Evolutionary conservation across 2,888 invertebrate species (phyloP), one percentile per base, ranked within the genome.

Genomic region (Chaitophorus viminalis): DNA sequence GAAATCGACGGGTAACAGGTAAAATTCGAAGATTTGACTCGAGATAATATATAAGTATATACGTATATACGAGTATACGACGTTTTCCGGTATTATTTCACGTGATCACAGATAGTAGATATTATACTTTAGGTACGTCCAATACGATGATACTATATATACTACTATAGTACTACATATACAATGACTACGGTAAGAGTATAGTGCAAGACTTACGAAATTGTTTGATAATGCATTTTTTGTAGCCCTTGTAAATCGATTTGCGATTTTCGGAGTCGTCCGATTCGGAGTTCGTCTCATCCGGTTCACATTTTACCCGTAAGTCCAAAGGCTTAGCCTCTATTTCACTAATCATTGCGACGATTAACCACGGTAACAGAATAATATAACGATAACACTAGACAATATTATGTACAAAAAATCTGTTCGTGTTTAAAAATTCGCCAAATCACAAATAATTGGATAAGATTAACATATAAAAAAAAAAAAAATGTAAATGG

Each of bases 191-290:
- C 46, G 31, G 21, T 29, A 68, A 29, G 14, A 3, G 3, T 25
- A 25, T 60, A 6, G 72, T 46, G 29, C 25, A 39, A 83, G 36
- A 87, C 86, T 87, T 74, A 87, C 86, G 86, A 39, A 87, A 87
- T n/a, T 87, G 86, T 79, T 87, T 87, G 74, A 87, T 87, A 25
- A 87, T 87, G 86, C 86, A 79, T 87, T 87, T 87, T 31, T 87
- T 87, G 86, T 87, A 87, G 39, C 86, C 86, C 74, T 79, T 79
- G 86, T 87, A 87, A 39, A 87, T 79, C 17, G 86, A 79, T 33
- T 87, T 87, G 31, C 74, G 79, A 21, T 87, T 79, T 87, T 87
- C 86, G 39, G 86, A 74, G 74, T 87, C 86, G 74, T 87, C 86
- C 31, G 86, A 87, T 25, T 87, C 86, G 31, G 86, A 87, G 5